phyloP scores from a whole-genome alignment of 2,797 vertebrate species.

The Halcyon smyrnensis region DNA sequence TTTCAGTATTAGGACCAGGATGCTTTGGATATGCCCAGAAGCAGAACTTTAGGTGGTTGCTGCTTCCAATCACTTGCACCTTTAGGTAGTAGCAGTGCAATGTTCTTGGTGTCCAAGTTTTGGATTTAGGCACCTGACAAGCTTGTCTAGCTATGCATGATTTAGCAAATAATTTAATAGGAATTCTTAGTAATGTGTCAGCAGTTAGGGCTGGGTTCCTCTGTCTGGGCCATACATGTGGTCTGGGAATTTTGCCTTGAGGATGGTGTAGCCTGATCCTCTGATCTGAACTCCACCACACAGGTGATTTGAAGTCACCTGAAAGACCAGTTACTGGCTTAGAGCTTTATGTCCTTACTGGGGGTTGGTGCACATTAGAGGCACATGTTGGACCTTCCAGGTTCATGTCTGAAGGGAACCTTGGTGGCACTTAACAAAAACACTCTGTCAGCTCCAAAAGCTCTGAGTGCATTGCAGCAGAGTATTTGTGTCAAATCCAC shows the following conservation, averaged over 20 bases:
- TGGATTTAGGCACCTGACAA: not conserved
- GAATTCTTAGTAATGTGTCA: not conserved
- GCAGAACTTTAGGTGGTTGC: not conserved
- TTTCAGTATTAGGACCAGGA: not conserved
- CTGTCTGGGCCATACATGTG: not conserved
- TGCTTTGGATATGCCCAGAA: not conserved
- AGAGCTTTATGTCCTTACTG: not conserved
- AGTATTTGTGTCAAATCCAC: not conserved
- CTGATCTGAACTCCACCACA: not conserved
- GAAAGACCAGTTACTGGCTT: not conserved
- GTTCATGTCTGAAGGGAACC: not conserved
- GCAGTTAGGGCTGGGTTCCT: not conserved
- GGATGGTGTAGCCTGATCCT: not conserved
- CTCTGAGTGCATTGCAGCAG: fast-evolving
- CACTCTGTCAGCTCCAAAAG: not conserved
- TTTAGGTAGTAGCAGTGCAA: not conserved
- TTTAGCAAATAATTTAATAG: not conserved
- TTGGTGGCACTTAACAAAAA: not conserved
- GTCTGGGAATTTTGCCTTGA: not conserved
- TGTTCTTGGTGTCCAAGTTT: not conserved
- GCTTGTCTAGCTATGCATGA: not conserved
- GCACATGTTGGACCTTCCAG: not conserved
- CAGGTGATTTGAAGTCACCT: not conserved
- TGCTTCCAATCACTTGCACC: not conserved
- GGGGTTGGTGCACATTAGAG: not conserved